These are phyloP conservation scores for Dryoscopus gambensis DNA, from an alignment of 2,113 vertebrate genomes.

Conservation along the genomic window DNA sequence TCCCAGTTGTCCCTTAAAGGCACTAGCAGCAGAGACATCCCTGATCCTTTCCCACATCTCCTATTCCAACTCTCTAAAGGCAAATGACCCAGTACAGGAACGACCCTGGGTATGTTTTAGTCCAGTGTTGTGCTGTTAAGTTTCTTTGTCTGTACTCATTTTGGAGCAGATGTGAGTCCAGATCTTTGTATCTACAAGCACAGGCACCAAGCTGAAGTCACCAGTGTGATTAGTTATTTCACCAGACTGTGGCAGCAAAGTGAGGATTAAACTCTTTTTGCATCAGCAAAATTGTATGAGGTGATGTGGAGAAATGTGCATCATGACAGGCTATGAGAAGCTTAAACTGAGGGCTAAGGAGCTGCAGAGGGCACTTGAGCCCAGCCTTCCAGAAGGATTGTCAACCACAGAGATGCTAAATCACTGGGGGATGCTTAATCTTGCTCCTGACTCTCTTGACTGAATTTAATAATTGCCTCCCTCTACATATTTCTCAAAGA, in stretches of 20 bases:
- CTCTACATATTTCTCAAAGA: not conserved
- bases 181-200: not conserved
- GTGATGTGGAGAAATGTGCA: not conserved
- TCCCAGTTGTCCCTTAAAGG: not conserved
- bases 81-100: not conserved
- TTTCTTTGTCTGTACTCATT: not conserved
- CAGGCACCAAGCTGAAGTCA: not conserved
- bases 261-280: not conserved
- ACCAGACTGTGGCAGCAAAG: not conserved
- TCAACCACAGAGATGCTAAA: not conserved
- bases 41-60: not conserved
- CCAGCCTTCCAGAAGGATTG: not conserved
- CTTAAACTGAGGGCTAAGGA: not conserved
- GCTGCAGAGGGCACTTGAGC: not conserved
- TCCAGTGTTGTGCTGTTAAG: not conserved
- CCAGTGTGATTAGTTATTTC: not conserved
- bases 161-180: not conserved
- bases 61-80: not conserved
- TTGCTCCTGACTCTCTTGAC: not conserved
- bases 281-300: not conserved
- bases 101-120: fast-evolving
- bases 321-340: not conserved
- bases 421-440: not conserved
- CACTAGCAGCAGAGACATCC: not conserved
- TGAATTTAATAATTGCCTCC: not conserved